These are phyloP conservation scores for Tringa solitaria DNA, from an alignment of 2,113 vertebrate genomes.

Conservation along the genomic window DNA sequence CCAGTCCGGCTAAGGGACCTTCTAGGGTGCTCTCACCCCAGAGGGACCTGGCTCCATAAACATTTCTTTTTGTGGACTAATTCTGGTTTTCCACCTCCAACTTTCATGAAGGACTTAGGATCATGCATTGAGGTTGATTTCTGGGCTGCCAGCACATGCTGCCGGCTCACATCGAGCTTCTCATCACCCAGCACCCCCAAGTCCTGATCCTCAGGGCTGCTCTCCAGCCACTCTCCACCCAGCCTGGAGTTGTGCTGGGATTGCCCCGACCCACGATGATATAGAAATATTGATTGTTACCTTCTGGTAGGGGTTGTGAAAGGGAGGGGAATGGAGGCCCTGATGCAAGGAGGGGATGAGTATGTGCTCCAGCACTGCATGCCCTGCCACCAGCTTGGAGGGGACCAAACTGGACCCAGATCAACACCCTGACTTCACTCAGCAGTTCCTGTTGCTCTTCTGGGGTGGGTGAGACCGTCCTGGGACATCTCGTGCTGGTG, in stretches of 20 bases:
- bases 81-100: neutral
- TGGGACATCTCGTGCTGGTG: neutral
- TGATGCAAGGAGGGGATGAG: neutral
- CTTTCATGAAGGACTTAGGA: neutral
- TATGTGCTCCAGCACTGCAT: neutral
- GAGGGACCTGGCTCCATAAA: neutral
- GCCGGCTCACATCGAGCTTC: neutral
- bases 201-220: neutral
- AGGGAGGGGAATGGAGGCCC: neutral
- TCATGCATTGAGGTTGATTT: neutral
- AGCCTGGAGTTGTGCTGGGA: neutral
- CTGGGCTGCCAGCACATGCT: neutral
- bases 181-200: neutral
- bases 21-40: neutral
- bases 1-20: neutral
- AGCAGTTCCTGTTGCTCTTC: neutral
- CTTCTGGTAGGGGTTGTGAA: neutral
- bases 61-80: neutral
- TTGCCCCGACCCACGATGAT: neutral
- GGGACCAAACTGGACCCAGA: neutral
- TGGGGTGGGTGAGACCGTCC: neutral
- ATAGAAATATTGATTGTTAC: neutral
- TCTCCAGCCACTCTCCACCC: neutral
- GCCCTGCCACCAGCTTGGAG: neutral
- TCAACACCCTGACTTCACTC: fast-evolving